Base-by-base conservation (phyloP, 2,888 invertebrate species). In the Limnephilus auricula region DNA sequence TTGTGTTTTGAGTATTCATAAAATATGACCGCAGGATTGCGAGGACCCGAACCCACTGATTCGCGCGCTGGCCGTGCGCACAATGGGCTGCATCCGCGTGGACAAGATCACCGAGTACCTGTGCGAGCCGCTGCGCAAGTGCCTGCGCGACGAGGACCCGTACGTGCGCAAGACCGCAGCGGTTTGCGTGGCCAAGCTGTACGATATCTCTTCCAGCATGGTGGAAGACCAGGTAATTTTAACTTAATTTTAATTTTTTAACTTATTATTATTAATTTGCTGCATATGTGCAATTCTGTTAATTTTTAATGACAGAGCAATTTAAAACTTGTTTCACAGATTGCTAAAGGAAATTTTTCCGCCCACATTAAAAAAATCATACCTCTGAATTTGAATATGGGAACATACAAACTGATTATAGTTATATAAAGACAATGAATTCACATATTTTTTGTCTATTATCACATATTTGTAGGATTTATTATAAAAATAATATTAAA, bases 61-160 rank as follows among this genome's bases (percentile, higher is more conserved):
- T 94, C 97, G 99, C 93, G 99, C 99, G 2, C 95, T 99, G 94
- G 99, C 99, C 78, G 99, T 99, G 50, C 97, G 99, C 92, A 99
- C 99, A 31, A 99, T 99, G 99, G 99, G 99, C 90, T 99, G 99
- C 95, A 99, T 99, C 94, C 97, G 99, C 25, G 99, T 99, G 90
- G 99, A 99, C 96, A 99, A 99, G 96, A 99, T 99, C 94, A 99
- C 99, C 0, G 99, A 99, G 96, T 99, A 99, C 95, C 96, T 99
- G 82, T 99, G 99, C 95, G 99, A 99, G 94, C 99, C 99, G 0
- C 96, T 99, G 93, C 96, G 99, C 91, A 99, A 99, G 94, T 99
- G 99, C 94, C 95, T 99, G 93, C 98, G 98, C 95, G 99, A 99
- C 95, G 99, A 99, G 94, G 99, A 99, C 95, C 99, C 99, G 0